These are phyloP conservation scores for Anthophora plumipes DNA, from an alignment of 2,888 invertebrate genomes.

Conservation along the genomic window DNA sequence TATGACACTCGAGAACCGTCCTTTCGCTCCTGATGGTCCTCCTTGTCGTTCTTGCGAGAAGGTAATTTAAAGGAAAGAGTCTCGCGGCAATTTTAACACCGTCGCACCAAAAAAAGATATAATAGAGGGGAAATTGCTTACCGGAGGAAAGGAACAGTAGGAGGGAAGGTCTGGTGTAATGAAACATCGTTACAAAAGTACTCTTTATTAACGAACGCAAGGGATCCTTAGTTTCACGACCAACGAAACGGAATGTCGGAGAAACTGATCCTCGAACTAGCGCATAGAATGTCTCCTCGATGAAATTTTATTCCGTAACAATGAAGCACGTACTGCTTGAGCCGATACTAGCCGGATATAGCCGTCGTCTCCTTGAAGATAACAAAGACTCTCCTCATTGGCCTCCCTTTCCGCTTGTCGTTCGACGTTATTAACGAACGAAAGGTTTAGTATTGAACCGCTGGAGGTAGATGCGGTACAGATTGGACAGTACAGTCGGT, in stretches of 20 bases:
- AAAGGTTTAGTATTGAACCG: slow-evolving; percentile 58
- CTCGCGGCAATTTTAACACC: slow-evolving; percentile 74
- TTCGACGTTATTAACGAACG: slow-evolving; percentile 61
- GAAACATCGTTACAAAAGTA: slow-evolving; percentile 67
- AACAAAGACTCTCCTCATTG: slow-evolving; percentile 27
- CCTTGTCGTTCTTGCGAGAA: slow-evolving; percentile 67
- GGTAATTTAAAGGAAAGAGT: slow-evolving; percentile 72
- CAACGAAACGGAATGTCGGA: slow-evolving; percentile 53
- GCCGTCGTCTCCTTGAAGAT: slow-evolving; percentile 33
- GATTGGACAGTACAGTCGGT: slow-evolving; percentile 28
- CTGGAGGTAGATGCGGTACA: slow-evolving; percentile 20
- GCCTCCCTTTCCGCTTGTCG: slow-evolving; percentile 40
- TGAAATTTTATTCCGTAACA: slow-evolving; percentile 56
- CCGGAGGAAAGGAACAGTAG: slow-evolving; percentile 46
- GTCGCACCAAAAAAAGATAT: slow-evolving; percentile 68
- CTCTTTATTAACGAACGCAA: slow-evolving; percentile 65
- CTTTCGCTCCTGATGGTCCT: slow-evolving; percentile 69
- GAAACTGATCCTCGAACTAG: slow-evolving; percentile 31
- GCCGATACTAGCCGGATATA: slow-evolving; percentile 38
- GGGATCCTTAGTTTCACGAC: slow-evolving; percentile 12
- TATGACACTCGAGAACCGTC: slow-evolving; percentile 74
- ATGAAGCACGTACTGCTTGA: slow-evolving; percentile 46
- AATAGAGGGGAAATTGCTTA: slow-evolving; percentile 72
- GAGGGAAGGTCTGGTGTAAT: slow-evolving; percentile 51
- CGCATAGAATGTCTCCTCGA: slow-evolving; percentile 36